These are phyloP conservation scores for Drosophila infuscata DNA, from an alignment of 2,888 invertebrate species.

Conservation along the genomic window DNA sequence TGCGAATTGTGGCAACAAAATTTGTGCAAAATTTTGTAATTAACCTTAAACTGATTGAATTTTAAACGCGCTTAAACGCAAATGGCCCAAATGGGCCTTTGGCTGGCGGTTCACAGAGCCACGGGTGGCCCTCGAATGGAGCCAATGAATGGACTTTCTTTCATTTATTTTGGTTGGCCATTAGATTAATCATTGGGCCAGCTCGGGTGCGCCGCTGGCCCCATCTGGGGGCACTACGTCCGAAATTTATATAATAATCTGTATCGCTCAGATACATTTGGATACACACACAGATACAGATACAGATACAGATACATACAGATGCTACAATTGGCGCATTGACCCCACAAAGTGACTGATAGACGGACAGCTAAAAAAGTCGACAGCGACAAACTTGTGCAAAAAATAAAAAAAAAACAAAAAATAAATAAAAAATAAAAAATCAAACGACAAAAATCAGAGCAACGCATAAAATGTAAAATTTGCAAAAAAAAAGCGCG, in stretches of 20 bases:
- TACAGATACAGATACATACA: constrained; percentile 13
- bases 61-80: constrained; percentile 62
- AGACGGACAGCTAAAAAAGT: constrained; percentile 49
- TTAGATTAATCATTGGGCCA: constrained; percentile 68
- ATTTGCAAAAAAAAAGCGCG: constrained; percentile 56
- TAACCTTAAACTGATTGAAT: constrained; percentile 77
- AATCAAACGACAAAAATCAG: constrained; percentile 69
- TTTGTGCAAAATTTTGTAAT: constrained; percentile 64
- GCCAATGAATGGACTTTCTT: constrained; percentile 56
- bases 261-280: constrained; percentile 59
- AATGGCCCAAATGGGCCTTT: constrained; percentile 31
- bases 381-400: constrained; percentile 15
- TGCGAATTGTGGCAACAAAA: constrained; percentile 12
- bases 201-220: constrained; percentile 48
- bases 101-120: constrained; percentile 25
- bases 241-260: constrained; percentile 62
- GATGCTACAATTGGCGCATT: constrained; percentile 63
- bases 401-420: constrained; percentile 49
- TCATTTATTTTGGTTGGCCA: constrained; percentile 34
- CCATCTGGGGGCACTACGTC: constrained; percentile 31
- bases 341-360: constrained; percentile 69
- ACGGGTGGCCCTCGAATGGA: constrained; percentile 49
- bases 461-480: constrained; percentile 70
- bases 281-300: constrained; percentile 14
- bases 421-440: constrained; percentile 39